A percentile compares a stretch with the other conserved stretches of the same genome.
Evolutionary conservation across 2,888 invertebrate species (phyloP).

Genomic region (Epistrophella euchroma): DNA sequence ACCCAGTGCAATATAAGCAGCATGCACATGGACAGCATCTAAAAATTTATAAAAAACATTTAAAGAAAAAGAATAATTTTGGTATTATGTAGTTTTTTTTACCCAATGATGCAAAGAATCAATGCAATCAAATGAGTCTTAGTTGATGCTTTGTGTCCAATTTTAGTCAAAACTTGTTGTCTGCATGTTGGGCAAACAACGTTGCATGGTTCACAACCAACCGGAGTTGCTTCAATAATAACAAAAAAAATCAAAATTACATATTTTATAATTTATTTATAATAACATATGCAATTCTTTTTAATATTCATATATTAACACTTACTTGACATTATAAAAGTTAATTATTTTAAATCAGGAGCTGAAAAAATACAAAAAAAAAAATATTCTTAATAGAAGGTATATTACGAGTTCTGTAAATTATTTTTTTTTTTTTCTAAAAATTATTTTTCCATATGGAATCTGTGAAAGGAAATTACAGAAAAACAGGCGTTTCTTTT

Average conservation of each 20-base stretch:
- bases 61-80: not conserved
- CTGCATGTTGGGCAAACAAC: slow-evolving; percentile 84
- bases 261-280: not conserved
- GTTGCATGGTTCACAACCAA: slow-evolving; percentile 84
- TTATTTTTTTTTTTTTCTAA: too few species aligned
- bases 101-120: slow-evolving; percentile 82
- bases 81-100: not conserved
- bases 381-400: not conserved
- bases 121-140: slow-evolving; percentile 86
- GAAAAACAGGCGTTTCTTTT: too few species aligned
- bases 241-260: not conserved
- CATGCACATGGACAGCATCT: slow-evolving; percentile 83
- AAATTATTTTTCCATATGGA: too few species aligned
- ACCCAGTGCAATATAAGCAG: slow-evolving; percentile 84
- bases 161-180: slow-evolving; percentile 83
- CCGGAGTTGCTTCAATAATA: slow-evolving; percentile 62
- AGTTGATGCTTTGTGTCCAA: slow-evolving; percentile 83
- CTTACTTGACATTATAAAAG: slow-evolving; percentile 46
- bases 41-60: not conserved
- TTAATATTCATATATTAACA: too few species aligned
- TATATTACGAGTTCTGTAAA: too few species aligned
- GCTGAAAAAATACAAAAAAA: not conserved
- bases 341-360: not conserved
- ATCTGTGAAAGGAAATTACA: too few species aligned
- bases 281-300: too few species aligned